Evolutionary conservation across 2,797 vertebrate species (phyloP).

Genomic region (Myotis planiceps): DNA sequence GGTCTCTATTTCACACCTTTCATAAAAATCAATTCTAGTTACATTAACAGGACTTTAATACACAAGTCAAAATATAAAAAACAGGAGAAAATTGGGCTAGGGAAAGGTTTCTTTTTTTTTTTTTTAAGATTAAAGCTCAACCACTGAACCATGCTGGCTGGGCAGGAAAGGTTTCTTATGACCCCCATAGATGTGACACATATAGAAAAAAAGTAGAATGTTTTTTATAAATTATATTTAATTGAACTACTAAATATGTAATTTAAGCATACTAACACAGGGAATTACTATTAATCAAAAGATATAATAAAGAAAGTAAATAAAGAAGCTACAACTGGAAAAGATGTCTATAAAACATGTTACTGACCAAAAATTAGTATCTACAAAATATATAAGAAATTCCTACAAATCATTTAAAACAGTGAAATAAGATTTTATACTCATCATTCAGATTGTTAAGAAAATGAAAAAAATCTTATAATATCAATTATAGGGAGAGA

Average conservation of each 20-base stretch:
- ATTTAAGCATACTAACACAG: neutral
- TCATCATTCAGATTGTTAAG: neutral
- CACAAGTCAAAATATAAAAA: neutral
- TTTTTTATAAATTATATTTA: neutral
- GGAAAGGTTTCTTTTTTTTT: neutral
- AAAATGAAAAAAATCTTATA: neutral
- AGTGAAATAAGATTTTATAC: neutral
- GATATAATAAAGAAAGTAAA: neutral
- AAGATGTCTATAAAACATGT: neutral
- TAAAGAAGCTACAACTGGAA: neutral
- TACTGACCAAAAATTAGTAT: neutral
- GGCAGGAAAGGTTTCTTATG: neutral
- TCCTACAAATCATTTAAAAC: constrained; percentile 7
- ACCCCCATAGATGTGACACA: neutral
- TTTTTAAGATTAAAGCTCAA: no score
- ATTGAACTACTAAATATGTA: neutral
- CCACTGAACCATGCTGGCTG: no score
- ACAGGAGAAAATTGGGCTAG: neutral
- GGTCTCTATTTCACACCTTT: neutral
- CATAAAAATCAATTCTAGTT: neutral
- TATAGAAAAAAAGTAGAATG: neutral
- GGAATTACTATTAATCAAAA: neutral
- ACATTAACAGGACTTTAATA: neutral
- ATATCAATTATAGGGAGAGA: neutral
- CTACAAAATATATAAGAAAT: neutral